These are phyloP conservation scores for Nomada flava DNA, from an alignment of 2,888 invertebrate genomes.

Conservation along the genomic window DNA sequence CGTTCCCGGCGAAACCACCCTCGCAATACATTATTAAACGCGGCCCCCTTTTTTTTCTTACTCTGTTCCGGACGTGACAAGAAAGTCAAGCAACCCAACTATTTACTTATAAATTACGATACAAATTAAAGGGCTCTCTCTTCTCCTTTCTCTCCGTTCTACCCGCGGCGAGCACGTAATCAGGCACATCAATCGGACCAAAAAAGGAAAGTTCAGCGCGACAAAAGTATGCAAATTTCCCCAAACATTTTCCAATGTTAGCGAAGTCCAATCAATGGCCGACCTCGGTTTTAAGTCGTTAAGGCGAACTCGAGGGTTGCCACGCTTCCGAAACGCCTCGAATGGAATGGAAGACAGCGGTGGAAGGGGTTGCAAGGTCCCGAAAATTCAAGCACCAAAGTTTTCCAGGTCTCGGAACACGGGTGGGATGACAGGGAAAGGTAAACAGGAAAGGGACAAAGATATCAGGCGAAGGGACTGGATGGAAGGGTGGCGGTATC, in stretches of 20 bases:
- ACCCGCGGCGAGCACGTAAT: neutral
- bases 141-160: neutral
- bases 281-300: slow-evolving; percentile 22
- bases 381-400: slow-evolving; percentile 44
- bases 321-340: neutral
- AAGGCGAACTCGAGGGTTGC: slow-evolving; percentile 9
- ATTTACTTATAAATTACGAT: slow-evolving; percentile 7
- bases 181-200: neutral
- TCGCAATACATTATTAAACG: slow-evolving; percentile 33
- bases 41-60: neutral
- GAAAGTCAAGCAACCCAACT: slow-evolving; percentile 13
- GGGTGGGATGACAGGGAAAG: neutral
- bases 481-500: slow-evolving; percentile 38
- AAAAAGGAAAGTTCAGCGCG: neutral
- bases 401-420: slow-evolving; percentile 5
- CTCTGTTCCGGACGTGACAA: slow-evolving; percentile 15
- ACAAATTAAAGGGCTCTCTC: slow-evolving; percentile 33
- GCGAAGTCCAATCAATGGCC: slow-evolving; percentile 11
- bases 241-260: neutral
- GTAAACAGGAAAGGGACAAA: slow-evolving; percentile 34
- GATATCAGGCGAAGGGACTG: slow-evolving; percentile 19
- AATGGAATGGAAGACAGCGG: neutral
- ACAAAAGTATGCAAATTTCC: neutral
- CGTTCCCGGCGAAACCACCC: slow-evolving; percentile 29
- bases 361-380: slow-evolving; percentile 36